These are phyloP conservation scores for Schizothorax lantsangensis DNA, from an alignment of 2,797 vertebrate species.

Conservation along the genomic window DNA sequence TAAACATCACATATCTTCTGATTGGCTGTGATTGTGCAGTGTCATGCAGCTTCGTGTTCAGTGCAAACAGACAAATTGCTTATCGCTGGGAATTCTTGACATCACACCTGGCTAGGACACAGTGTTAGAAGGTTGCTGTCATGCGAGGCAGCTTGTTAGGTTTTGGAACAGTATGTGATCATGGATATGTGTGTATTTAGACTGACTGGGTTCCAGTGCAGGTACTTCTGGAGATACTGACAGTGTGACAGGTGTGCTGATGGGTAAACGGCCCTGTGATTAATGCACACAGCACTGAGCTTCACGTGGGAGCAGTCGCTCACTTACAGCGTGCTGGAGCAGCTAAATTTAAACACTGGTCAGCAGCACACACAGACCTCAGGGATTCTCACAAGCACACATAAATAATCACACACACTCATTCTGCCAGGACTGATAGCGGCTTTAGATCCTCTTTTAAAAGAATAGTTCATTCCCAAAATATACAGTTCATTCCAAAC, in stretches of 20 bases:
- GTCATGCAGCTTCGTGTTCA: background rate
- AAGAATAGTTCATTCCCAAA: background rate
- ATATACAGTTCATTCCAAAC: background rate
- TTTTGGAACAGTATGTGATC: conserved; percentile 16
- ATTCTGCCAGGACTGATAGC: background rate
- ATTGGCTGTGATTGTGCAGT: conserved; percentile 4
- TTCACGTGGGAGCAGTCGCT: conserved; percentile 68
- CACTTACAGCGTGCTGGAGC: conserved; percentile 54
- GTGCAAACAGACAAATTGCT: background rate
- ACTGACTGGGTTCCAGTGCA: conserved; percentile 54
- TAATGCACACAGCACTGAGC: conserved; percentile 68
- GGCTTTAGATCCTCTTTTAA: background rate
- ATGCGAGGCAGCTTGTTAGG: background rate
- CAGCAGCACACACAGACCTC: conserved; percentile 46
- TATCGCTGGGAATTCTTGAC: background rate
- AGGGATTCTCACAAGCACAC: conserved; percentile 37
- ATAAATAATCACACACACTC: conserved; percentile 30
- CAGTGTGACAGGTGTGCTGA: conserved; percentile 71
- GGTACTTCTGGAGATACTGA: conserved; percentile 69
- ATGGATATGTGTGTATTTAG: conserved; percentile 45
- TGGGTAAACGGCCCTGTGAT: conserved; percentile 71
- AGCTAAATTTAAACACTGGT: conserved; percentile 48
- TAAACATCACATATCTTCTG: background rate
- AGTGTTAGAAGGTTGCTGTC: background rate
- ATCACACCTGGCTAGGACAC: background rate